Evolutionary conservation across 2,797 vertebrate genomes (phyloP).

Genomic region (Trematomus bernacchii): DNA sequence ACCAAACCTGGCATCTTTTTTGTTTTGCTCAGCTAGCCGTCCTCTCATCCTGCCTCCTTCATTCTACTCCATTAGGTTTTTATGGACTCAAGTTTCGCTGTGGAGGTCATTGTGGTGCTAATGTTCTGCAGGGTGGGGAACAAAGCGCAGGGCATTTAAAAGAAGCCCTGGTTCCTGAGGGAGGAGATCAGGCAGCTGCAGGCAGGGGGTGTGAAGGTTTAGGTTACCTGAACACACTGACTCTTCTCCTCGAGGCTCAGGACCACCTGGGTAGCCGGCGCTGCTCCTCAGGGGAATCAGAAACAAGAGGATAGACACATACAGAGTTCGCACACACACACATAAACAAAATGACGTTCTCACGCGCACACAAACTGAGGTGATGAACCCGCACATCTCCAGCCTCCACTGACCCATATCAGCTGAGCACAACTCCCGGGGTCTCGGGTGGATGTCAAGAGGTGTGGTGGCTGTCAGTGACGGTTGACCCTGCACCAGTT

Average conservation of each 20-base stretch:
- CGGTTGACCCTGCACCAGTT: conserved; percentile 79
- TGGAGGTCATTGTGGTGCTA: conserved; percentile 74
- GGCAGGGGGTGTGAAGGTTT: conserved; percentile 79
- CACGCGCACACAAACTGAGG: conserved; percentile 50
- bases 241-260: conserved; percentile 61
- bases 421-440: conserved; percentile 66
- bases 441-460: conserved; percentile 74
- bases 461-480: conserved; percentile 81
- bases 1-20: conserved; percentile 22
- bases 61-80: conserved; percentile 64
- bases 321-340: conserved; percentile 34
- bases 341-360: conserved; percentile 44
- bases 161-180: conserved; percentile 70
- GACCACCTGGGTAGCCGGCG: conserved; percentile 82
- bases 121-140: conserved; percentile 73
- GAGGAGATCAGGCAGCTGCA: conserved; percentile 76
- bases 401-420: conserved; percentile 78
- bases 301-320: conserved; percentile 43
- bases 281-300: conserved; percentile 54
- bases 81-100: conserved; percentile 70
- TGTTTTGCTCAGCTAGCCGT: conserved; percentile 21
- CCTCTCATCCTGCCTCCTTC: conserved; percentile 38
- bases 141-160: conserved; percentile 74
- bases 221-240: conserved; percentile 78
- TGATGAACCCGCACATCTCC: conserved; percentile 67